These are phyloP conservation scores for Ictidomys tridecemlineatus DNA, from an alignment of 2,113 vertebrate genomes.

Conservation along the genomic window DNA sequence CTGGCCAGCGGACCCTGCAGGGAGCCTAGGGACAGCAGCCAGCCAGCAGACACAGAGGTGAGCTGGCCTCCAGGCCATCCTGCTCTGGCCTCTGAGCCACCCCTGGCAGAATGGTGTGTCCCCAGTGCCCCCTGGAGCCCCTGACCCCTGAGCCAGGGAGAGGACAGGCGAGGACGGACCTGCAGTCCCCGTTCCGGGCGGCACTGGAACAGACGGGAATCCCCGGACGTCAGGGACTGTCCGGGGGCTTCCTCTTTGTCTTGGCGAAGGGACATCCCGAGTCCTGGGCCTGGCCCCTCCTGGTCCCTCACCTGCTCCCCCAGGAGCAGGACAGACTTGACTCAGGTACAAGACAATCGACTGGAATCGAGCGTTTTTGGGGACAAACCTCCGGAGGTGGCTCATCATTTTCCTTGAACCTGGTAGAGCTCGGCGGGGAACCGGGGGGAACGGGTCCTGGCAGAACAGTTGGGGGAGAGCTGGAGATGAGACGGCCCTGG, in stretches of 20 bases:
- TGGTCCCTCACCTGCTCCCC: background rate
- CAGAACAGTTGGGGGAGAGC: background rate
- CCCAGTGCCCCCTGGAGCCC: accelerated
- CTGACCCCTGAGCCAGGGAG: no score
- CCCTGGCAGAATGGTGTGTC: accelerated
- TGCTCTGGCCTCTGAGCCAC: background rate
- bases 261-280: background rate
- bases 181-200: background rate
- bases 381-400: no score
- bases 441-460: background rate
- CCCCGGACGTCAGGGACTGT: accelerated
- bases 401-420: background rate
- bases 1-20: background rate
- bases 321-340: accelerated
- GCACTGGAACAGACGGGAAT: no score
- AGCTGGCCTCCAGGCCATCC: background rate
- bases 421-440: background rate
- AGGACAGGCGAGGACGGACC: accelerated
- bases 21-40: background rate
- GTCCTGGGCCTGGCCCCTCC: background rate
- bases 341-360: no score
- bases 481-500: background rate
- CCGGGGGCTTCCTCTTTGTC: background rate
- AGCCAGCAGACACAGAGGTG: accelerated
- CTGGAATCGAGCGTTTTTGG: background rate